Conservation (phyloP, 2,113 vertebrate species). For the Mesocricetus auratus region DNA sequence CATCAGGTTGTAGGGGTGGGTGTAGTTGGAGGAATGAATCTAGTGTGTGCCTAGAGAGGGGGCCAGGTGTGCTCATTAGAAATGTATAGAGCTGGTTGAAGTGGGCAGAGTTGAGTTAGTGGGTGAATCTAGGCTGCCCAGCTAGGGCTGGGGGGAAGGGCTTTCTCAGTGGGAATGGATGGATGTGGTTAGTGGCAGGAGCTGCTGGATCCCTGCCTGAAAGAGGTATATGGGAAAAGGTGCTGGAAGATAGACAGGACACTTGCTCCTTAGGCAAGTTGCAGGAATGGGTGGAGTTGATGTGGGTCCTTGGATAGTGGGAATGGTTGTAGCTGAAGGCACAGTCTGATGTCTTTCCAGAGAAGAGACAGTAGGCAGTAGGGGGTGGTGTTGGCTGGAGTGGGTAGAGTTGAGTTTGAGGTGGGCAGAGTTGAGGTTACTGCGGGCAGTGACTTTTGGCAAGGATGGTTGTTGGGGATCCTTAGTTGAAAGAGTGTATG, state of each 20-base stretch:
- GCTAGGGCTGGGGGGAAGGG: too few species aligned
- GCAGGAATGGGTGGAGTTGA: not conserved
- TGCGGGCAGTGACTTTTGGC: not conserved
- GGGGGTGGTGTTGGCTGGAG: not conserved
- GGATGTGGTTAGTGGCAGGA: not conserved
- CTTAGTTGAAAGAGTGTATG: not conserved
- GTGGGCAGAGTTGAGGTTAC: not conserved
- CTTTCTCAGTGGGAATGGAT: not conserved
- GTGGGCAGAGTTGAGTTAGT: not conserved
- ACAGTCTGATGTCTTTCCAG: not conserved
- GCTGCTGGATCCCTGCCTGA: not conserved
- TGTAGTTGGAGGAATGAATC: not conserved
- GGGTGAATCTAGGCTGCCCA: not conserved
- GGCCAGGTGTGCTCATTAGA: not conserved
- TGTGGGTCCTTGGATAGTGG: not conserved
- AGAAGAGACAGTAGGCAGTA: not conserved
- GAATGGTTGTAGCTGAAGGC: not conserved
- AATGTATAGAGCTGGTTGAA: not conserved
- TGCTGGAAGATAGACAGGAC: not conserved
- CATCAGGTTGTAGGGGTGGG: not conserved
- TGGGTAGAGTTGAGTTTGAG: not conserved
- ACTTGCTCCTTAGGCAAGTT: not conserved
- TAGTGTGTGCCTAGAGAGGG: not conserved
- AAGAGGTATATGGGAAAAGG: not conserved
- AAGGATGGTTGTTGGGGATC: not conserved